Evolutionary conservation across 1,140 invertebrate genomes (phyloP).

Genomic region (Acromyrmex echinatior): DNA sequence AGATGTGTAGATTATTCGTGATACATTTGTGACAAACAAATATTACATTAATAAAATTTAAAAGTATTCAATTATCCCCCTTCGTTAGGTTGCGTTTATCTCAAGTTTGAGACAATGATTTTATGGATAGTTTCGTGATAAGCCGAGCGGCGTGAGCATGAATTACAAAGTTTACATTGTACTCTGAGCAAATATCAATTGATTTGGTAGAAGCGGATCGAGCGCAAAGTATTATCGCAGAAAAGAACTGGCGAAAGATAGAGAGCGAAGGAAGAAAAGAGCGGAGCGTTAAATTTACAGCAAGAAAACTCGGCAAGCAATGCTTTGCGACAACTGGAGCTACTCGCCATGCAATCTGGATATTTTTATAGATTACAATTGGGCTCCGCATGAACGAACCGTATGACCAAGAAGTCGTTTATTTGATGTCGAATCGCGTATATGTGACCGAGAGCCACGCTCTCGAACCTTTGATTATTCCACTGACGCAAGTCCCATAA

Average conservation of each 20-base stretch:
- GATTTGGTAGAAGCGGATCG: slow-evolving; percentile 42
- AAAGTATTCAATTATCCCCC: slow-evolving; percentile 30
- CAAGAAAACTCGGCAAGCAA: slow-evolving; percentile 67
- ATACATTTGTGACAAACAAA: not conserved
- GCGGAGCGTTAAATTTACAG: slow-evolving; percentile 65
- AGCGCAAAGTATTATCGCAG: slow-evolving; percentile 36
- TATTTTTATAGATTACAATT: slow-evolving; percentile 23
- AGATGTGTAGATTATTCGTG: not conserved
- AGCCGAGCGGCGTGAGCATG: slow-evolving; percentile 21
- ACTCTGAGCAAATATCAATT: slow-evolving; percentile 45
- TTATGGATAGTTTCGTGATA: slow-evolving; percentile 47
- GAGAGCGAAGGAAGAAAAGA: slow-evolving; percentile 27
- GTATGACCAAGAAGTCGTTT: slow-evolving; percentile 42
- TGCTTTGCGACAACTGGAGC: slow-evolving; percentile 69
- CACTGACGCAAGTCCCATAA: not conserved
- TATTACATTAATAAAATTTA: not conserved
- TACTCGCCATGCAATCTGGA: slow-evolving; percentile 72
- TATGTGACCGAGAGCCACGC: not conserved
- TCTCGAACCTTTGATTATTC: not conserved
- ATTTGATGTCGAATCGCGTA: slow-evolving; percentile 3
- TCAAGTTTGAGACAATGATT: slow-evolving; percentile 14
- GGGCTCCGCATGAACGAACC: slow-evolving; percentile 13
- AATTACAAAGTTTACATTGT: slow-evolving; percentile 40
- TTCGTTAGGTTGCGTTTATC: not conserved
- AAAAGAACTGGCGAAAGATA: slow-evolving; percentile 15